phyloP scores from a whole-genome alignment of 2,888 invertebrate species.

The Heteromurus nitidus region DNA sequence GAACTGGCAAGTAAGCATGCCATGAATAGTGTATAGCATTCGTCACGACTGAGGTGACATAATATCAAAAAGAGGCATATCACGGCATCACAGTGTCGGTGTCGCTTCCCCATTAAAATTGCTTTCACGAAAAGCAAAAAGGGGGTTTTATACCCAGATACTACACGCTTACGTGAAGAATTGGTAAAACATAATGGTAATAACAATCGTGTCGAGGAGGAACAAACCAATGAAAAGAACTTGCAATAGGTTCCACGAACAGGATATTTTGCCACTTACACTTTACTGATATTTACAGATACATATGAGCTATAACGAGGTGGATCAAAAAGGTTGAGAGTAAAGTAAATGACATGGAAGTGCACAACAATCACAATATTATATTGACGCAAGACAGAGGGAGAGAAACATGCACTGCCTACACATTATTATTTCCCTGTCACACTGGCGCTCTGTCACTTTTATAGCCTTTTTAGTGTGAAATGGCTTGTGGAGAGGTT shows the following conservation, averaged over 20 bases:
- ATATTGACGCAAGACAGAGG: constrained; percentile 37
- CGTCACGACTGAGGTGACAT: constrained; percentile 41
- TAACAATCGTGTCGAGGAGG: not conserved
- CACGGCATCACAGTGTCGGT: constrained; percentile 31
- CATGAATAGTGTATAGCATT: not conserved
- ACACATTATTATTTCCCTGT: constrained; percentile 54
- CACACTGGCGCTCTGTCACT: constrained; percentile 52
- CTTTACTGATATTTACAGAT: constrained; percentile 10
- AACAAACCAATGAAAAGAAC: constrained; percentile 18
- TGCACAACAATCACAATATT: constrained; percentile 37
- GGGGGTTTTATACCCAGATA: not conserved
- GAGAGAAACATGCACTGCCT: constrained; percentile 10
- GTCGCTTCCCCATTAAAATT: constrained; percentile 43
- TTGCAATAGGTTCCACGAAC: not conserved
- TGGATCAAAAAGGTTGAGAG: constrained; percentile 31
- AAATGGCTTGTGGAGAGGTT: constrained; percentile 62
- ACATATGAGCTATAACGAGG: constrained; percentile 40
- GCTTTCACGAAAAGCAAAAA: not conserved
- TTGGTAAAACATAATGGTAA: not conserved
- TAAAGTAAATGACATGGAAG: constrained; percentile 42
- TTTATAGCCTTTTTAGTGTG: constrained; percentile 58
- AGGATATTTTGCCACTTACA: constrained; percentile 36
- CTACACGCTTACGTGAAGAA: not conserved
- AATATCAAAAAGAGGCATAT: constrained; percentile 40
- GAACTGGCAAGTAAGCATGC: not conserved